Evolutionary conservation across 1,140 invertebrate genomes (phyloP).

Genomic region (Brachionus koreanus): DNA sequence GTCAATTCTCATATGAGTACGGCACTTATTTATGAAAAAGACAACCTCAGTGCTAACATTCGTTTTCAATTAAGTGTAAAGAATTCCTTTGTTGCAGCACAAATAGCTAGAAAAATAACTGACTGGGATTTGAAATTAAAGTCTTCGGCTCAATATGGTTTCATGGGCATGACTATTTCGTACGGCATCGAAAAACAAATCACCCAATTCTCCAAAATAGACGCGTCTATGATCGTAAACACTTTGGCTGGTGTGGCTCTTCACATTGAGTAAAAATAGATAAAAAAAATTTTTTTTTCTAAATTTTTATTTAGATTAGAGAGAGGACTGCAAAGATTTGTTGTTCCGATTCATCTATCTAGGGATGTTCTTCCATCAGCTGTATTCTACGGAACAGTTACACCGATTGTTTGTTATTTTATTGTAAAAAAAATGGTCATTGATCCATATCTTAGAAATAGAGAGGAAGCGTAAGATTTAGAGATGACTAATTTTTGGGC

Average conservation of each 20-base stretch:
- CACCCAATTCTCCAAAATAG: slow-evolving; percentile 77
- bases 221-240: slow-evolving; percentile 76
- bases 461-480: slow-evolving; percentile 66
- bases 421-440: slow-evolving; percentile 74
- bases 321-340: slow-evolving; percentile 77
- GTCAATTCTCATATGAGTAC: neutral
- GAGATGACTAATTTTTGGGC: too few relatives aligned
- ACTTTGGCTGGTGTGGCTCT: slow-evolving; percentile 78
- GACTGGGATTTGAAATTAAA: slow-evolving; percentile 71
- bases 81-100: slow-evolving; percentile 72
- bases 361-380: slow-evolving; percentile 82
- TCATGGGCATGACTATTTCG: slow-evolving; percentile 77
- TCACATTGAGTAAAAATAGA: slow-evolving; percentile 81
- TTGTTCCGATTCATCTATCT: slow-evolving; percentile 81
- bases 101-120: slow-evolving; percentile 70
- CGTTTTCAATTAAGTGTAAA: slow-evolving; percentile 68
- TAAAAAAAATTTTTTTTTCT: slow-evolving; percentile 49
- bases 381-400: slow-evolving; percentile 84
- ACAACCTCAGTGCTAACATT: slow-evolving; percentile 25
- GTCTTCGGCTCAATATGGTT: slow-evolving; percentile 75
- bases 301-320: slow-evolving; percentile 65
- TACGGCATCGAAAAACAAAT: slow-evolving; percentile 88
- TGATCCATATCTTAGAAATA: slow-evolving; percentile 75
- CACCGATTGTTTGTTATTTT: slow-evolving; percentile 69
- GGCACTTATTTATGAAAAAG: neutral